Evolutionary conservation across 2,113 vertebrate genomes (phyloP).

Genomic region (Cottus gobio): DNA sequence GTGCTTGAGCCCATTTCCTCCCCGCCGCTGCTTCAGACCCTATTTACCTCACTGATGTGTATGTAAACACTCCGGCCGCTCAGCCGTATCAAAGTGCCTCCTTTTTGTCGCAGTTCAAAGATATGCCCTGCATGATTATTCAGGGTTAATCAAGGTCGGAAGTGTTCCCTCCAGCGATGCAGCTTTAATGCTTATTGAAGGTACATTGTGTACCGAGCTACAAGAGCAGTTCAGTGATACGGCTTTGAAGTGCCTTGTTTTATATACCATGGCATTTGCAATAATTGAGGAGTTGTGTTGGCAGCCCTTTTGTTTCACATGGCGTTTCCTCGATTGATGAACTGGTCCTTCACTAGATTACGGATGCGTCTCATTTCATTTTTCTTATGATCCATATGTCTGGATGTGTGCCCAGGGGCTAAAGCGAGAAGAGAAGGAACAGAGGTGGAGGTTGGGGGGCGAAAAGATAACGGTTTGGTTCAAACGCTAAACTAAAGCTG

Average conservation of each 20-base stretch:
- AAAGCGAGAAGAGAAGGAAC: conserved; percentile 20
- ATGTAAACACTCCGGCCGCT: conserved; percentile 28
- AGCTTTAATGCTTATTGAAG: conserved; percentile 48
- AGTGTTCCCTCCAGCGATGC: conserved; percentile 48
- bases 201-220: conserved; percentile 63
- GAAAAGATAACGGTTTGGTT: conserved; percentile 40
- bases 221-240: conserved; percentile 11
- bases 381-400: conserved; percentile 13
- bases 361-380: conserved; percentile 38
- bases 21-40: neutral
- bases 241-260: conserved; percentile 28
- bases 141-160: conserved; percentile 75
- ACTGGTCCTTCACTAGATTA: conserved; percentile 11
- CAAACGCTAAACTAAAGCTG: conserved; percentile 36
- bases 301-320: conserved; percentile 16
- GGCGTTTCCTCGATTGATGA: neutral
- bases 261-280: conserved; percentile 24
- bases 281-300: conserved; percentile 17
- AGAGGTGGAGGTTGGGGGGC: conserved; percentile 18
- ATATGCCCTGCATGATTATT: conserved; percentile 62
- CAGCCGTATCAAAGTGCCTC: conserved; percentile 52
- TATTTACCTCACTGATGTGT: conserved; percentile 34
- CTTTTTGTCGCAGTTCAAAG: conserved; percentile 74
- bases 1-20: conserved; percentile 25
- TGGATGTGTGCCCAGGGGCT: conserved; percentile 37